A percentile compares a stretch with the other conserved stretches of the same genome.
Evolutionary conservation across 64 coral and sea anemone genomes (phyloP).

Genomic region (Actinia equina): DNA sequence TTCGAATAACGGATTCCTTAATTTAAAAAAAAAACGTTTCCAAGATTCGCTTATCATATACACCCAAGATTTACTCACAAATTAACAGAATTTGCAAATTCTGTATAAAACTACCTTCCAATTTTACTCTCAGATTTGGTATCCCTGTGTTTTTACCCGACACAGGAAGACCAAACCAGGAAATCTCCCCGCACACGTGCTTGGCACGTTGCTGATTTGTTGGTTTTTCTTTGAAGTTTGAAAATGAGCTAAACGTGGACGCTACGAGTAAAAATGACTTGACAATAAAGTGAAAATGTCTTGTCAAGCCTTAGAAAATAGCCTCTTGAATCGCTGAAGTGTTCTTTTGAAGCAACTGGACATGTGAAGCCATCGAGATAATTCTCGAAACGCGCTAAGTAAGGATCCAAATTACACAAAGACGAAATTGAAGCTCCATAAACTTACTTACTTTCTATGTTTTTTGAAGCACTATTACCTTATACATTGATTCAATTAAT

Average conservation of each 20-base stretch:
- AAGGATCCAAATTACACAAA: neutral
- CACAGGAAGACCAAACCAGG: conserved; percentile 7
- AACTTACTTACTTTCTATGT: neutral
- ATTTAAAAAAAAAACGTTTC: neutral
- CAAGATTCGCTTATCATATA: neutral
- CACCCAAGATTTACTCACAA: neutral
- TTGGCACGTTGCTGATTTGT: conserved; percentile 26
- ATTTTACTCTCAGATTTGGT: neutral
- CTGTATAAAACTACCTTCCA: neutral
- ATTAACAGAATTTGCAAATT: neutral
- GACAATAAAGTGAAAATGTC: conserved; percentile 20
- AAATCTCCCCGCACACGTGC: conserved; percentile 11
- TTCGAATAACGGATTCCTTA: neutral
- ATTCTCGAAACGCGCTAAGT: neutral
- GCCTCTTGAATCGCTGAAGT: neutral
- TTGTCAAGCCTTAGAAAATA: conserved; percentile 15
- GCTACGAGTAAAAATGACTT: conserved; percentile 10
- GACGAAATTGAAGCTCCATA: neutral
- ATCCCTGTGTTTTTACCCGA: neutral
- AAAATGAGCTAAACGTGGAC: conserved; percentile 27
- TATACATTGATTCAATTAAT: neutral
- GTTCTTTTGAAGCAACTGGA: neutral
- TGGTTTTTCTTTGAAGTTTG: conserved; percentile 20
- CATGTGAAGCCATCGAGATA: neutral
- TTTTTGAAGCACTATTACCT: neutral